A percentile compares a stretch with the other conserved stretches of the same genome.
Evolutionary conservation across 2,888 invertebrate genomes (phyloP).

Genomic region (Ceraclea dissimilis): DNA sequence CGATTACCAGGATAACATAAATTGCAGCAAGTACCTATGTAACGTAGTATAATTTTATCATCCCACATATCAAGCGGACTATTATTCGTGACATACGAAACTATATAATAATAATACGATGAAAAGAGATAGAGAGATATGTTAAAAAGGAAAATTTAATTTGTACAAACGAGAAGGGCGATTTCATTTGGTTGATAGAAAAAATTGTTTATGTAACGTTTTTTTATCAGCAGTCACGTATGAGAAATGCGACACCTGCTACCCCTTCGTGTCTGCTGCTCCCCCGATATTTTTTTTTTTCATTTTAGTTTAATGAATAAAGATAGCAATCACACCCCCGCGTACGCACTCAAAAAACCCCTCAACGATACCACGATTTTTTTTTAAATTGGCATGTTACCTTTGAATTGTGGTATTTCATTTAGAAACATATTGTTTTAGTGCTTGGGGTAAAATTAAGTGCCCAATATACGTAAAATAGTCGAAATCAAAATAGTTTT

Average conservation of each 20-base stretch:
- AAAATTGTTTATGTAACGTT: background rate
- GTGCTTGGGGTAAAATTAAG: too few relatives aligned
- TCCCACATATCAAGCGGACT: background rate
- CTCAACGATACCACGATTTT: background rate
- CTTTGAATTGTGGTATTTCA: background rate
- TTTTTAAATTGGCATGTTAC: background rate
- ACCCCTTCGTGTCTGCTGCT: slow-evolving; percentile 18
- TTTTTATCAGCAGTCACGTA: slow-evolving; percentile 4
- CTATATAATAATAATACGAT: background rate
- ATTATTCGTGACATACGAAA: background rate
- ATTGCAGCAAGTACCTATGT: background rate
- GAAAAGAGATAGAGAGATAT: background rate
- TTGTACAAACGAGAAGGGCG: background rate
- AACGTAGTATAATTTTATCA: background rate
- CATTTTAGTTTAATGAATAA: slow-evolving; percentile 23
- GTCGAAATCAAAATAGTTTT: background rate
- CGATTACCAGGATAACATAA: slow-evolving; percentile 11
- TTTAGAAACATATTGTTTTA: background rate
- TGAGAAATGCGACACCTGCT: slow-evolving; percentile 23
- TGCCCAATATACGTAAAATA: background rate
- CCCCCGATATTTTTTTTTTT: slow-evolving; percentile 19
- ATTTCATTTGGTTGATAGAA: background rate
- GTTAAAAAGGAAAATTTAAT: background rate
- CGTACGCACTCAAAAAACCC: background rate
- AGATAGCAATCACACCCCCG: slow-evolving; percentile 22